phyloP scores from a whole-genome alignment of 2,113 vertebrate genomes.

The Microcebus ravelobensis region DNA sequence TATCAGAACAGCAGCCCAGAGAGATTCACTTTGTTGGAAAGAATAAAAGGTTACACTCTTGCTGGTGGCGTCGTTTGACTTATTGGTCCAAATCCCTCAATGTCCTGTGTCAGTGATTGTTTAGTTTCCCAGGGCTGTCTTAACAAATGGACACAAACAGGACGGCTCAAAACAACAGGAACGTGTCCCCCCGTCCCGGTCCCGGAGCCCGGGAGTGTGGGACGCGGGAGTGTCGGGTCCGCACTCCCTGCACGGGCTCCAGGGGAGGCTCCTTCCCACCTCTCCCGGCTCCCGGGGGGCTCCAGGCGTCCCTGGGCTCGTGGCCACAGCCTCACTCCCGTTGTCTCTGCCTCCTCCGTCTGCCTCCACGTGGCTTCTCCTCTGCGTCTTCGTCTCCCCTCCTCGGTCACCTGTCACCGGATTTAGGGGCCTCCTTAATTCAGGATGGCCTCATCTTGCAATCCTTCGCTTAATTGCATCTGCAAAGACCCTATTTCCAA shows the following conservation, averaged over 20 bases:
- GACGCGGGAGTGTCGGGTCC: too few relatives aligned
- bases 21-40: too few relatives aligned
- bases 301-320: too few relatives aligned
- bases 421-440: neutral
- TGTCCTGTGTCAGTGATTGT: rapidly evolving
- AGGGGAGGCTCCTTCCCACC: too few relatives aligned
- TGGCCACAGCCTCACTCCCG: too few relatives aligned
- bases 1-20: rapidly evolving
- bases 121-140: rapidly evolving
- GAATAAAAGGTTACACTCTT: rapidly evolving
- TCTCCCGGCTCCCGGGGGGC: too few relatives aligned
- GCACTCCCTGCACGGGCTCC: too few relatives aligned
- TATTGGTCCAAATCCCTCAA: neutral
- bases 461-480: neutral
- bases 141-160: too few relatives aligned
- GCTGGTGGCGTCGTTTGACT: neutral
- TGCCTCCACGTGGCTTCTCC: rapidly evolving
- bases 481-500: neutral
- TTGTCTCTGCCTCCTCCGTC: too few relatives aligned
- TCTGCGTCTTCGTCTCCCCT: neutral
- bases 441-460: neutral
- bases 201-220: too few relatives aligned
- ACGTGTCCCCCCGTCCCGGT: too few relatives aligned
- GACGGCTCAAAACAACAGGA: too few relatives aligned
- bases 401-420: rapidly evolving